Conservation (phyloP, 2,113 vertebrate species). For the Cathartes aura region DNA sequence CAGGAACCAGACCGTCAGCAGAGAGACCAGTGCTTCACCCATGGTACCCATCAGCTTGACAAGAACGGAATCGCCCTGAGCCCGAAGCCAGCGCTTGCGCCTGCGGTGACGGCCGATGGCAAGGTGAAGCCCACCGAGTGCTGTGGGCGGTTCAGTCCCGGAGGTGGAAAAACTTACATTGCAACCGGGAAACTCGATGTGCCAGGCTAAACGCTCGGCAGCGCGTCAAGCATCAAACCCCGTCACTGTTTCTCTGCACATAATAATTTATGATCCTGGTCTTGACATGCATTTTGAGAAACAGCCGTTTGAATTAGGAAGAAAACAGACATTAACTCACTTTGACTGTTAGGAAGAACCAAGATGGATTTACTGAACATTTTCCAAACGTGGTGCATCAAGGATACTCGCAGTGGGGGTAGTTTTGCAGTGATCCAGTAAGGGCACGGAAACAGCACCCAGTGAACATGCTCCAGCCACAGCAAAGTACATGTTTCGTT, state of each 20-base stretch:
- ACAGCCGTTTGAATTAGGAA: background rate
- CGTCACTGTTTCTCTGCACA: background rate
- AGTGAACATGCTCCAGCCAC: rapidly evolving
- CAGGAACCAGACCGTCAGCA: background rate
- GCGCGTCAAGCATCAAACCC: background rate
- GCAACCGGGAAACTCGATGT: background rate
- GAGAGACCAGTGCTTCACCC: background rate
- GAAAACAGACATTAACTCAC: background rate
- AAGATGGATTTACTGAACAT: background rate
- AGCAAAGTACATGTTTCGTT: background rate
- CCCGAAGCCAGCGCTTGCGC: background rate
- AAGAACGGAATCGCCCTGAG: rapidly evolving
- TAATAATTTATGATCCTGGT: background rate
- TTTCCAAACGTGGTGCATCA: background rate
- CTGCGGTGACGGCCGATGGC: rapidly evolving
- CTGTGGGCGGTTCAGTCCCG: rapidly evolving
- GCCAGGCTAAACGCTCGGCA: background rate
- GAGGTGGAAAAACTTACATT: background rate
- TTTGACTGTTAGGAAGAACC: background rate
- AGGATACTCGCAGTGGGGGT: no score
- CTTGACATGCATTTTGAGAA: background rate
- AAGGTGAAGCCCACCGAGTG: background rate
- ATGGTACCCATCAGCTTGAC: rapidly evolving
- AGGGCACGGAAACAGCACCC: background rate
- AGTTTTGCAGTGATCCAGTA: background rate